Percentiles rank a stretch among this genome's conserved stretches.
Conservation (phyloP, 2,797 vertebrate species). For the Hippopotamyrus pictus region DNA sequence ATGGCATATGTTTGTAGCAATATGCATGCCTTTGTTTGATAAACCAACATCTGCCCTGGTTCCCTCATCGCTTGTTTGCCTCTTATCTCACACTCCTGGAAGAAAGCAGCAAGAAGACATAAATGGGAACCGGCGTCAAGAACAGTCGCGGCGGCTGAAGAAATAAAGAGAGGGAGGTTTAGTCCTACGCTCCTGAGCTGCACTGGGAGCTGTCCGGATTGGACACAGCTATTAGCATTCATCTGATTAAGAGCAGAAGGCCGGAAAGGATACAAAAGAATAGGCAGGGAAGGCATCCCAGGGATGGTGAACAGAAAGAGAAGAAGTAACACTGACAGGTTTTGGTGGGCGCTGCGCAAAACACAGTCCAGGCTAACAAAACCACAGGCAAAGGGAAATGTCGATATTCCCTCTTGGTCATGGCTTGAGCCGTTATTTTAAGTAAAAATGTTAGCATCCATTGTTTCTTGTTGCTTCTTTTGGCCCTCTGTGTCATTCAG, state of each 20-base stretch:
- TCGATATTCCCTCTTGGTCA: background rate
- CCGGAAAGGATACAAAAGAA: background rate
- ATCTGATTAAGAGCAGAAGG: constrained; percentile 4
- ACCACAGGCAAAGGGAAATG: background rate
- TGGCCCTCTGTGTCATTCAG: background rate
- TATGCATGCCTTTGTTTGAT: background rate
- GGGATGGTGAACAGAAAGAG: background rate
- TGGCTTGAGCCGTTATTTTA: background rate
- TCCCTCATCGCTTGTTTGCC: background rate
- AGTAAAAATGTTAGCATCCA: background rate
- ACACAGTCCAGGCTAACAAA: background rate
- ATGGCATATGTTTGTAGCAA: background rate
- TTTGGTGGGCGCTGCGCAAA: background rate
- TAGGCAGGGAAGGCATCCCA: background rate
- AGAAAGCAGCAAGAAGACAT: background rate
- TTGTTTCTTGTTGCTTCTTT: background rate
- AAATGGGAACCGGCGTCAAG: background rate
- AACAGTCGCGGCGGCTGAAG: background rate
- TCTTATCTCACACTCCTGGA: background rate
- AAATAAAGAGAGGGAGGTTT: background rate
- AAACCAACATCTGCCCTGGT: background rate
- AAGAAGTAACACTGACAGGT: background rate
- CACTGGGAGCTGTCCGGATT: background rate
- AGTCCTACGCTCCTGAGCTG: background rate
- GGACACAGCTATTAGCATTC: background rate